Evolutionary conservation across 2,888 invertebrate species (phyloP), one percentile per base, ranked within the genome.

Genomic region (Cryptocephalus moraei): DNA sequence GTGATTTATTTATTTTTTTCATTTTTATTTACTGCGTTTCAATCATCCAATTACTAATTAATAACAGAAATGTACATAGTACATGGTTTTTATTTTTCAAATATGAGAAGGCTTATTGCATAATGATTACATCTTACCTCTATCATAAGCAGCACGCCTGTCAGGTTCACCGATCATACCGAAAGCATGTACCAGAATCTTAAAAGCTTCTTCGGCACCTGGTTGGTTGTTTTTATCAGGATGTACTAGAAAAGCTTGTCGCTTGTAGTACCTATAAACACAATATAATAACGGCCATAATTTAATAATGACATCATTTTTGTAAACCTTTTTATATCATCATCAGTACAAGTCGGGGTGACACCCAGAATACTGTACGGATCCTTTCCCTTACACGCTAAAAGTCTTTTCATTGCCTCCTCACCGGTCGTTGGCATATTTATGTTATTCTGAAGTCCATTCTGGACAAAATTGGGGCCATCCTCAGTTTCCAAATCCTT

Each of bases 201-300:
- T 94, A 70, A 94, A 95, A 34, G 94, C 93, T 71, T 95, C 94
- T 65, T 94, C 94, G 1, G 94, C 93, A 32, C 94, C 94, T 4
- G 92, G 89, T 67, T 91, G 91, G 63, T 86, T 87, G 70, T 94
- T 95, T 73, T 95, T 95, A 67, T 95, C 94, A 0, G 95, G 95
- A 73, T 95, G 95, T 34, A 95, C 94, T 36, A 95, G 76, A 62
- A 94, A 88, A 8, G 93, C 94, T 70, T 94, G 93, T 60, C 88
- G 80, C 63, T 92, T 86, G 71, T 94, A 95, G 75, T 94, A 93
- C 48, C 50, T 50, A 32, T 10, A 22, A 41, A 33, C 22, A 22
- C 22, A 22, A 22, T 22, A 22, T 22, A 22, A 22, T 22, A 22
- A 22, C 22, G 6, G 6, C 6, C 22, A 22, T 22, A 22, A 2